Evolutionary conservation across 2,113 vertebrate genomes (phyloP), one percentile per base, ranked within the genome.

Genomic region (Chaetorhynchus papuensis): DNA sequence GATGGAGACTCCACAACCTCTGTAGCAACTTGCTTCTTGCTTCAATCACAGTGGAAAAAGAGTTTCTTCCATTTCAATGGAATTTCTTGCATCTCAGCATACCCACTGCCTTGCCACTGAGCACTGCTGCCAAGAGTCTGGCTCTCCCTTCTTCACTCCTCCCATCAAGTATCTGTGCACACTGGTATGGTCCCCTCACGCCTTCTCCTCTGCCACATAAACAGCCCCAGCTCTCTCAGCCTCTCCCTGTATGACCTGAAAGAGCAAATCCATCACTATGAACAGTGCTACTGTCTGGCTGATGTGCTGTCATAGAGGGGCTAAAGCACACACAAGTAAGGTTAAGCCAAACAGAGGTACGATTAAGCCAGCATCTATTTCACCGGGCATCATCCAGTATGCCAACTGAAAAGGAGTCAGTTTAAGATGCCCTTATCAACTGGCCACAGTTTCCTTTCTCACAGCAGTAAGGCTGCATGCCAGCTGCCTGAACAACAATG

Each of bases 401-500:
- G 80, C 52, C 86, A 92, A 64, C 65, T 93, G 86, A 95, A 96
- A 87, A 39, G 4, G n/a, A 95, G 86, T 83, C 79, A 74, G 63
- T 72, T 96, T 64, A 83, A 96, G 90, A 95, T 86, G 74, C 83
- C 81, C 65, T 97, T 94, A 96, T 96, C 91, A 88, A 83, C 45
- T 12, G 23, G 79, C 72, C 77, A 39, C 94, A 94, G 88, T 19
- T 96, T 97, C 92, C 91, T 80, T 94, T 96, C 92, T 89, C 94
- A 87, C 77, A 95, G 92, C 78, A 75, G 66, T 60, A 71, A 93
- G 95, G 84, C 95, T 82, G 71, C 5, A 4, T 92, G 89, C 94
- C 96, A 97, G 83, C 69, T 68, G 65, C 79, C 86, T 44, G 31
- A 82, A 72, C 77, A 96, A 95, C 82, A 96, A 86, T 13, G 54